Conservation (phyloP, 2,888 invertebrate genomes). For the Steinernema carpocapsae region DNA sequence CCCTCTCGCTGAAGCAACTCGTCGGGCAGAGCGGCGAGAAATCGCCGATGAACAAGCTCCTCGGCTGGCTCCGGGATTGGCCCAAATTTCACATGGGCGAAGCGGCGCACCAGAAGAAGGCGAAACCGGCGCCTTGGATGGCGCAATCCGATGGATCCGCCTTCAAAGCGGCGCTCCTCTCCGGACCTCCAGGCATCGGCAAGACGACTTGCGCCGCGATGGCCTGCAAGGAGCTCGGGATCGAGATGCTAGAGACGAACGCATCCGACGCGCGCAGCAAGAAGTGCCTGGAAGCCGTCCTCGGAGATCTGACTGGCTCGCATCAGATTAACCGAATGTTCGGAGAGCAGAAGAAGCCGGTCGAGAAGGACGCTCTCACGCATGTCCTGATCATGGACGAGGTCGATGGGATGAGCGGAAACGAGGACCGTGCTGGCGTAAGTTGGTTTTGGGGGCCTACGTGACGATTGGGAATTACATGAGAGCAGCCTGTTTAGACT, state of each 20-base stretch:
- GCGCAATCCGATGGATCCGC: conserved; percentile 78
- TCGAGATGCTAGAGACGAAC: conserved; percentile 90
- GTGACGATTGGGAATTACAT: too few species aligned
- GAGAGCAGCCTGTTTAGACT: too few species aligned
- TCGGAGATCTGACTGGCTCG: conserved; percentile 52
- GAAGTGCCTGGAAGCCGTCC: conserved; percentile 60
- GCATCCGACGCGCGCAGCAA: conserved; percentile 87
- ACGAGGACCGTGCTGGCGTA: conserved; percentile 95
- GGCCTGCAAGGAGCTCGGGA: conserved; percentile 84
- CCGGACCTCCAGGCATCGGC: conserved; percentile 88
- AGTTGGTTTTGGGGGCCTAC: too few species aligned
- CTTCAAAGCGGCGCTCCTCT: conserved; percentile 88
- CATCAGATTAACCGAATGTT: conserved; percentile 64
- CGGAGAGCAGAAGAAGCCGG: conserved; percentile 35
- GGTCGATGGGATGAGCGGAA: conserved; percentile 99
- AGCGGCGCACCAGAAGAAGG: conserved; percentile 73
- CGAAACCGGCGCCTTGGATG: conserved; percentile 57
- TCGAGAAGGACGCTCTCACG: conserved; percentile 73
- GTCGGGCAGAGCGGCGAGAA: conserved; percentile 91
- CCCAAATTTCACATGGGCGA: conserved; percentile 77
- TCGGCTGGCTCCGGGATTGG: conserved; percentile 89
- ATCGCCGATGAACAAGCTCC: conserved; percentile 86
- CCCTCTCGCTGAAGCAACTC: conserved; percentile 79
- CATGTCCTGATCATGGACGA: conserved; percentile 99
- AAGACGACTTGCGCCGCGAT: too few species aligned